These are phyloP conservation scores for Dinomys branickii DNA, from an alignment of 2,113 vertebrate genomes.

Conservation along the genomic window DNA sequence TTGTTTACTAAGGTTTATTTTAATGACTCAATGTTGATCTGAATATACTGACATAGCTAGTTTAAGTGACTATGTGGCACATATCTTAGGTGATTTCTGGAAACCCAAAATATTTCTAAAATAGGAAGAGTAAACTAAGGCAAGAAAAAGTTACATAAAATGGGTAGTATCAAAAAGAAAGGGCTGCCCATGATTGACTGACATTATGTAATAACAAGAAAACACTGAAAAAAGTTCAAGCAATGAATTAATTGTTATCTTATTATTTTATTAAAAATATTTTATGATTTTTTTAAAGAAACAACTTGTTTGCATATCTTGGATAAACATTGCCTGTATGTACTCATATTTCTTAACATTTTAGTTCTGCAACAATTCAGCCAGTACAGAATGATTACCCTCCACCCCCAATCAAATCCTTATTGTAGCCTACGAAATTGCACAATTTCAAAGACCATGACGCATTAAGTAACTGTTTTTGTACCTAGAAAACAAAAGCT, in stretches of 20 bases:
- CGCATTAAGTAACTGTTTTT: slow-evolving; percentile 43
- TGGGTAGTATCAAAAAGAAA: background rate
- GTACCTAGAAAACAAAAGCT: slow-evolving; percentile 61
- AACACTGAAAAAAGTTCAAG: background rate
- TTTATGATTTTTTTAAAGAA: background rate
- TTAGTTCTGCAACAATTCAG: slow-evolving; percentile 46
- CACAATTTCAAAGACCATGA: slow-evolving; percentile 13
- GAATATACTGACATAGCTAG: background rate
- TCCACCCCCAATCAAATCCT: background rate
- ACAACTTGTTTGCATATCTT: slow-evolving; percentile 4
- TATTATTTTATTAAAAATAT: background rate
- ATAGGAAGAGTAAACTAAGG: background rate
- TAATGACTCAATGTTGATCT: slow-evolving; percentile 18
- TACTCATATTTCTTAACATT: slow-evolving; percentile 65
- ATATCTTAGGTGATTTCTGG: background rate
- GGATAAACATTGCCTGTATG: slow-evolving; percentile 6
- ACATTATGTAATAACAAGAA: background rate
- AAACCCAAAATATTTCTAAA: slow-evolving; percentile 50
- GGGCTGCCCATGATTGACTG: background rate
- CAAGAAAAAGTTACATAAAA: background rate
- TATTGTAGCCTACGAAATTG: slow-evolving; percentile 4
- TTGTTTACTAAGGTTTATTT: slow-evolving; percentile 39
- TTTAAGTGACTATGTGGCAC: background rate
- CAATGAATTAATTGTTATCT: background rate
- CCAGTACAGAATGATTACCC: background rate